A percentile compares a stretch with the other conserved stretches of the same genome.
Evolutionary conservation across 2,888 invertebrate species (phyloP).

Genomic region (Drosophila algonquin): DNA sequence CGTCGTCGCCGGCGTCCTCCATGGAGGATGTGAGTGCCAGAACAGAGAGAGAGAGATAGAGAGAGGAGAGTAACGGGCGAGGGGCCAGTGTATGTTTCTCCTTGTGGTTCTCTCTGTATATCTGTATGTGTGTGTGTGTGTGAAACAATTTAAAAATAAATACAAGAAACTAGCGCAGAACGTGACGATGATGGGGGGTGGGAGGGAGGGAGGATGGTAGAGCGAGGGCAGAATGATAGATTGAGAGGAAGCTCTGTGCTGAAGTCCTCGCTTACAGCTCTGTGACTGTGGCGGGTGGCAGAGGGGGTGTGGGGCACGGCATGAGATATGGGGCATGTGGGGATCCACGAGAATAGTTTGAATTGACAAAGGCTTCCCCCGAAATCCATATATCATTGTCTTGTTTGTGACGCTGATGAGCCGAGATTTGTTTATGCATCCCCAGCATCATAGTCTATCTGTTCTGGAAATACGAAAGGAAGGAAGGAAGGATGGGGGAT

Average conservation of each 20-base stretch:
- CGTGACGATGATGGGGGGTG: constrained; percentile 47
- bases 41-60: neutral
- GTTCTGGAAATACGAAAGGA: constrained; percentile 12
- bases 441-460: constrained; percentile 9
- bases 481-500: neutral
- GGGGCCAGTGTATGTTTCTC: constrained; percentile 9
- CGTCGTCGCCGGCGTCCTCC: constrained; percentile 30
- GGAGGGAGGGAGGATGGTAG: constrained; percentile 8
- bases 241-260: constrained; percentile 53
- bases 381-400: constrained; percentile 42
- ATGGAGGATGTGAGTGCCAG: constrained; percentile 55
- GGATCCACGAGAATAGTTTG: constrained; percentile 38
- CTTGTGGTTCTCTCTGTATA: neutral
- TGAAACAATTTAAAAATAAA: constrained; percentile 77
- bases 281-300: constrained; percentile 6
- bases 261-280: constrained; percentile 48
- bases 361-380: constrained; percentile 48
- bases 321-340: constrained; percentile 37
- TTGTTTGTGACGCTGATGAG: constrained; percentile 45
- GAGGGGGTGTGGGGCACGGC: constrained; percentile 4
- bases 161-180: constrained; percentile 77
- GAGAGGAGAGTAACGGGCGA: constrained; percentile 8
- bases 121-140: constrained; percentile 48
- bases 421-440: constrained; percentile 46
- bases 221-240: constrained; percentile 75